Base-by-base conservation (phyloP, 2,113 vertebrate species). In the Apteryx owenii region DNA sequence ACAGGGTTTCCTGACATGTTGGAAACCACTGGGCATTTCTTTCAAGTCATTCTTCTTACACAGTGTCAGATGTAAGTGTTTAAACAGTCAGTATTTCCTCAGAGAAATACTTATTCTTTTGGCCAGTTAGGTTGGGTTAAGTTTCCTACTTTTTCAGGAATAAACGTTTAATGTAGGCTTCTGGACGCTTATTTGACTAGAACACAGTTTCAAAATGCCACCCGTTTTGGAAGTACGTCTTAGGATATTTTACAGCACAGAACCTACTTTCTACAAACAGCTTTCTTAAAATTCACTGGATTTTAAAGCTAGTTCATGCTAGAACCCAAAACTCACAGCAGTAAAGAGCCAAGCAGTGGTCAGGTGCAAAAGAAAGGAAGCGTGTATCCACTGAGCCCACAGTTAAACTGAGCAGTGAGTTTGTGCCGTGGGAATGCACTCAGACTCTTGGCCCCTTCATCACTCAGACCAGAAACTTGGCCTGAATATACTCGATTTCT, bases 41-140 rank as follows among this genome's bases (percentile, higher is more conserved):
- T 97, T 97, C 94, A 96, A 97, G 96, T 90, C 96, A 98, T 96
- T 96, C 92, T 97, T 98, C 86, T 98, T 88, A 81, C 75, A 69
- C 56, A 89, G 94, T 94, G 97, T 97, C 97, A 98, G 97, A 96
- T 96, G 91, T 96, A 85, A 96, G 86, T 97, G 95, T 96, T 88
- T 93, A 93, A 97, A 97, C 94, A 90, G 95, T 87, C 86, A 95
- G 92, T 62, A 92, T 94, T 98, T 98, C 94, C 97, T 97, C 54
- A 61, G 80, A n/a, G 36, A 94, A 92, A 89, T 86, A 75, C 76
- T 91, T 90, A 33, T 40, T 76, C 69, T 84, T 88, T 46, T 61
- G 51, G 51, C 25, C 22, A n/a, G 2, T 75, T 81, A 65, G 50
- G 21, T 48, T 28, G 13, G 75, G 81, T 26, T n/a, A 44, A 92